These are phyloP conservation scores for Cheilosia vulpina DNA, from an alignment of 2,888 invertebrate species.

Conservation along the genomic window DNA sequence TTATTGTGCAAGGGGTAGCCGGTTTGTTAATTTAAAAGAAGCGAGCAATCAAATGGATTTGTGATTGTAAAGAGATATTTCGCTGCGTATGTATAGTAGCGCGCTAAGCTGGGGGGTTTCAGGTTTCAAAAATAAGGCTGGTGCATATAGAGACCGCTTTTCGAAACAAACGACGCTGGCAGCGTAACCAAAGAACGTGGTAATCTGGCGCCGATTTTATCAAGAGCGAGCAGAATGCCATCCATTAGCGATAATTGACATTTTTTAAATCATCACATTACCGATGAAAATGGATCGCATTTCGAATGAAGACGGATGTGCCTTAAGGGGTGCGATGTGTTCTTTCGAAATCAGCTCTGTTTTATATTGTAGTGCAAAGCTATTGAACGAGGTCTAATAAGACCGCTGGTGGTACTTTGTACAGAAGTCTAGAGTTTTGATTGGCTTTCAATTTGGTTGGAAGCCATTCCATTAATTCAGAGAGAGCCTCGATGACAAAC, in stretches of 20 bases:
- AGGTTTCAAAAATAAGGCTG: background rate
- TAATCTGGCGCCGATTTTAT: constrained; percentile 3
- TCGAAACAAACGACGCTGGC: background rate
- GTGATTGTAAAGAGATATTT: constrained; percentile 16
- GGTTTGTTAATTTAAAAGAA: background rate
- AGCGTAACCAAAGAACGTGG: background rate
- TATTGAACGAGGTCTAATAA: too few relatives aligned
- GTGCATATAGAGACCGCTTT: background rate
- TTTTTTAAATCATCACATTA: background rate
- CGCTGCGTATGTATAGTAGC: background rate
- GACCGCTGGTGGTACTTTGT: too few relatives aligned
- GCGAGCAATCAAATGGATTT: background rate
- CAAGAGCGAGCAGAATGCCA: background rate
- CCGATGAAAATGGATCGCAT: background rate
- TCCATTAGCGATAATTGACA: background rate
- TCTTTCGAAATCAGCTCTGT: too few relatives aligned
- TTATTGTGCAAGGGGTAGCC: background rate
- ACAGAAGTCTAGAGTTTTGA: too few relatives aligned
- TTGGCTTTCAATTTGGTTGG: too few relatives aligned
- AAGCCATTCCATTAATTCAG: too few relatives aligned
- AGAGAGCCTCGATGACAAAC: too few relatives aligned
- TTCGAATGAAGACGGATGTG: background rate
- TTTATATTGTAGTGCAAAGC: too few relatives aligned
- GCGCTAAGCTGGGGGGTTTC: background rate
- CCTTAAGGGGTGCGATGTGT: too few relatives aligned